Percentiles rank a stretch among this genome's conserved stretches.
phyloP scores from a whole-genome alignment of 2,113 vertebrate species.

The Gracilinanus agilis region DNA sequence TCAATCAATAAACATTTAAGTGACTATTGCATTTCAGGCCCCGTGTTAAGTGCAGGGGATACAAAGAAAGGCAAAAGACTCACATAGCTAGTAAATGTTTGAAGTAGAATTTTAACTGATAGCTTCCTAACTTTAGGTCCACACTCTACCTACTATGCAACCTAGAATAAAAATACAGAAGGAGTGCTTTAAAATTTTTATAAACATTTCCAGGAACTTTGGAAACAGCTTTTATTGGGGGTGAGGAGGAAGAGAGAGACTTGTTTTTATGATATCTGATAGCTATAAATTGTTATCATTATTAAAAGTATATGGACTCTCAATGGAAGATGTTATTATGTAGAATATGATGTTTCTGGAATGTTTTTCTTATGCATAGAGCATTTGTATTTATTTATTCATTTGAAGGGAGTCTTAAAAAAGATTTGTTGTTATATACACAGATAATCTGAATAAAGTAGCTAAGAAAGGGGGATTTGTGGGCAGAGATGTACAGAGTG shows the following conservation, averaged over 20 bases:
- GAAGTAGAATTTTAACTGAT: neutral
- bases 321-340: slow-evolving; percentile 74
- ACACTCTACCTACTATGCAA: neutral
- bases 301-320: slow-evolving; percentile 59
- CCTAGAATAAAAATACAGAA: neutral
- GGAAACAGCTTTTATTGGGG: slow-evolving; percentile 69
- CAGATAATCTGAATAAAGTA: slow-evolving; percentile 30
- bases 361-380: slow-evolving; percentile 58
- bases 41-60: neutral
- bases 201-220: slow-evolving; percentile 77
- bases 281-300: slow-evolving; percentile 75
- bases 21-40: neutral
- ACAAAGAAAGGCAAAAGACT: neutral
- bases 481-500: neutral
- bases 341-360: slow-evolving; percentile 65
- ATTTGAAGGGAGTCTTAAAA: slow-evolving; percentile 48
- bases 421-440: slow-evolving; percentile 30
- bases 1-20: no score
- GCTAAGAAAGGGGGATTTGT: slow-evolving; percentile 40
- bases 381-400: slow-evolving; percentile 53
- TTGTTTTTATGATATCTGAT: slow-evolving; percentile 70
- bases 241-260: neutral
- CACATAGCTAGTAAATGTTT: neutral
- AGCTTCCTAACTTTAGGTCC: no score
- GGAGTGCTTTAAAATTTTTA: slow-evolving; percentile 66